These are phyloP conservation scores for Bujurquina vittata DNA, from an alignment of 2,113 vertebrate species.

Conservation along the genomic window DNA sequence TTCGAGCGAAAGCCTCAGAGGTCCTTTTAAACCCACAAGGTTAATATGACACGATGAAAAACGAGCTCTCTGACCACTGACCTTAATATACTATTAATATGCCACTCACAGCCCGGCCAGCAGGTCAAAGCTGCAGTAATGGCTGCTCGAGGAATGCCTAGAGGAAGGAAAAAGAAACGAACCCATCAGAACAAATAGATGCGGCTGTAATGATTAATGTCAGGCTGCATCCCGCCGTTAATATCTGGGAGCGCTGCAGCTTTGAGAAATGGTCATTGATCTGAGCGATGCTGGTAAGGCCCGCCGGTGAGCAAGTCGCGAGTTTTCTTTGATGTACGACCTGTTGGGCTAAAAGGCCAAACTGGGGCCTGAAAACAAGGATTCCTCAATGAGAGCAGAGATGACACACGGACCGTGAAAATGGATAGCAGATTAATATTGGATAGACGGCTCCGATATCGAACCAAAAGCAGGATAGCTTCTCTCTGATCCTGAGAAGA, in stretches of 20 bases:
- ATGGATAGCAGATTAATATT: slow-evolving; percentile 2
- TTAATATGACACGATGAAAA: slow-evolving; percentile 57
- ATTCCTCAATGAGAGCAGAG: slow-evolving; percentile 3
- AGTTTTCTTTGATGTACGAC: slow-evolving; percentile 33
- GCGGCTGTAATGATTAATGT: slow-evolving; percentile 39
- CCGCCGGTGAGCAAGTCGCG: slow-evolving; percentile 3
- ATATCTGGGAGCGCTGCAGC: slow-evolving; percentile 23
- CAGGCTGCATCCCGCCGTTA: slow-evolving; percentile 17
- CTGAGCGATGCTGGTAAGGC: background rate
- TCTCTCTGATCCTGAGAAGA: background rate
- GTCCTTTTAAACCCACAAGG: slow-evolving; percentile 60
- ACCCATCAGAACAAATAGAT: slow-evolving; percentile 2
- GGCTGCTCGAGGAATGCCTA: slow-evolving; percentile 19
- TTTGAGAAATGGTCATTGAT: slow-evolving; percentile 46
- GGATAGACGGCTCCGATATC: background rate
- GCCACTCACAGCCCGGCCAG: slow-evolving; percentile 33
- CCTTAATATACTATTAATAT: slow-evolving; percentile 66
- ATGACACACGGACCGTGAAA: background rate
- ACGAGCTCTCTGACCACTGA: slow-evolving; percentile 58
- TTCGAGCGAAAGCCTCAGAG: slow-evolving; percentile 38
- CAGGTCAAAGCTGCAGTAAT: slow-evolving; percentile 40
- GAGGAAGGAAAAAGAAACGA: background rate
- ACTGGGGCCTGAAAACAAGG: background rate
- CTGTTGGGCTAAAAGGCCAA: background rate
- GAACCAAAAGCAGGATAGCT: background rate